Evolutionary conservation across 2,888 invertebrate species (phyloP), one percentile per base, ranked within the genome.

Genomic region (Rotaria macrura): DNA sequence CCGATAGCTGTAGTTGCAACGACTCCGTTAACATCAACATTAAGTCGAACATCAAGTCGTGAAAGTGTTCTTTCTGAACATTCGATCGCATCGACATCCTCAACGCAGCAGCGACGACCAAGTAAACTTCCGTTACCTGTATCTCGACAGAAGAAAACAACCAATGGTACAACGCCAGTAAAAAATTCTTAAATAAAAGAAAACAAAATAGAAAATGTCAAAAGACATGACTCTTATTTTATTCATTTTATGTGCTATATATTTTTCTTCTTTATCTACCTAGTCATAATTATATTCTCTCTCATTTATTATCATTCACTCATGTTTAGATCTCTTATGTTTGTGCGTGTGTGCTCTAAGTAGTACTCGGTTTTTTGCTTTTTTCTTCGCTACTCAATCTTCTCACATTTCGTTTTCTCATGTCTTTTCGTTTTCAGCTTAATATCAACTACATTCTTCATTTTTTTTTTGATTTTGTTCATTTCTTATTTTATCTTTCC

Each of bases 121-220:
- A 79, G 79, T 79, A 79, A 79, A 79, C 43, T 79, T 43, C 79
- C 79, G n/a, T 40, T 79, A 79, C 43, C 79, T n/a, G 10, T 79
- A n/a, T 20, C 23, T 40, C 79, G 79, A 79, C 65, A 34, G 14
- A 34, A 34, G 38, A 65, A 65, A 17, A 9, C 54, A 54, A 54
- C 25, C 23, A 54, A 54, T 54, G 25, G 25, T 1, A 14, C 65
- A 29, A 20, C 65, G 38, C 14, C 65, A 34, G 29, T 34, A 17
- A 65, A 65, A 38, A 65, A 29, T 65, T 65, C 65, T 6, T 65
- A 29, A 65, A 29, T 49, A 52, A 20, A 52, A 52, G 23, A 52
- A 52, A 52, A 52, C 3, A 23, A 12, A 12, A 12, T 14, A 10
- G 14, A 47, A 47, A 14, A 12, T 14, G 14, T 47, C n/a, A n/a